Base-by-base conservation (phyloP, 2,797 vertebrate species). In the Glyptemys insculpta region DNA sequence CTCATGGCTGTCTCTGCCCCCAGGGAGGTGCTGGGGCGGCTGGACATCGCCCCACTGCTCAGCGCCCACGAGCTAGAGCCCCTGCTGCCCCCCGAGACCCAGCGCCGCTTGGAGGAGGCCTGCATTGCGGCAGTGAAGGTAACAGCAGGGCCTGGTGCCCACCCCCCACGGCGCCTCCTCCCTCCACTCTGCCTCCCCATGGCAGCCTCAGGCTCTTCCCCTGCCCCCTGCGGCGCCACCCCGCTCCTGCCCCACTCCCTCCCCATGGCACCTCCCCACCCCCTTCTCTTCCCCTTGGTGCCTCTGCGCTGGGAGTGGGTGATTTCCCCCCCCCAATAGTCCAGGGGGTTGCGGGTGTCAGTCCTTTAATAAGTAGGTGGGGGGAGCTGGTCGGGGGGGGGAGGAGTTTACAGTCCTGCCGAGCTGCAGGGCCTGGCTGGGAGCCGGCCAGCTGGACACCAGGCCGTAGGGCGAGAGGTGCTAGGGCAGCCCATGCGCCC, bases 41-140 rank as follows among this genome's bases (percentile, higher is more conserved):
- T 99, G 16, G 99, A 99, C 79, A 98, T 99, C 81, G 98, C 99
- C 0, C 98, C 98, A 31, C 98, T 99, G n/a, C 98, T 99, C 95
- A 99, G 98, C 50, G 97, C 94, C 0, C 96, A 98, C 47, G 97
- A 98, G 7, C 97, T 99, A 59, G 97, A 98, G 1, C 98, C 99
- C 3, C 98, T 99, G 74, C 97, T 99, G 93, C 97, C 99, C 0
- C 86, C 98, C 0, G 99, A 99, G 91, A 99, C 98, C 0, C 98
- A 99, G 78, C 98, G 98, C 6, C 76, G 98, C 76, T 98, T 99
- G 92, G 99, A 99, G 94, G 98, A 99, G 83, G 98, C 99, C 94
- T 99, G 99, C 85, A 98, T 99, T 19, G 98, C 98, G 15, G 99
- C 98, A 0, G 99, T 99, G 68, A 98, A 99, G 99, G 99, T 99